These are phyloP conservation scores for Heliothis peltigera DNA, from an alignment of 2,888 invertebrate genomes.

Conservation along the genomic window DNA sequence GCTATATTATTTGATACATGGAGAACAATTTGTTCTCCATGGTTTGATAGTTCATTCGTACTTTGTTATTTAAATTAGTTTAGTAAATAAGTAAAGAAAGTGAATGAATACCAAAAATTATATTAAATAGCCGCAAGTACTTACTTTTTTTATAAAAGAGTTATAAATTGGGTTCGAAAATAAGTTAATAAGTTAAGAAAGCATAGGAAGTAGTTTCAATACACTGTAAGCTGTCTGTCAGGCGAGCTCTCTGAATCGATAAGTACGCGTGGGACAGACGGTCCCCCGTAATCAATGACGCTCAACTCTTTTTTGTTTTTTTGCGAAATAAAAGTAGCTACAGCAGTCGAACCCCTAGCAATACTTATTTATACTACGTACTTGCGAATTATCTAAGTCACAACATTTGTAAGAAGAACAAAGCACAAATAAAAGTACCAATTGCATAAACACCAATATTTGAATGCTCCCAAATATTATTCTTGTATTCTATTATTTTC, in stretches of 20 bases:
- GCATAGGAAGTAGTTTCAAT: conserved; percentile 42
- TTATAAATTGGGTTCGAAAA: neutral
- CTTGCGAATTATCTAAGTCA: neutral
- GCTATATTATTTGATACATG: too few species aligned
- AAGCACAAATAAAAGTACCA: too few species aligned
- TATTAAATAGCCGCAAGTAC: too few species aligned
- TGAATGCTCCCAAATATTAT: too few species aligned
- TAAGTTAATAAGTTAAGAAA: conserved; percentile 12
- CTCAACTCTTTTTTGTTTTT: conserved; percentile 28
- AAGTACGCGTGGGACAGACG: conserved; percentile 44
- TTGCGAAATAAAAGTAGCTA: neutral
- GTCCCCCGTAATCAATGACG: conserved; percentile 38
- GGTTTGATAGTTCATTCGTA: too few species aligned
- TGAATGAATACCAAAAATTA: too few species aligned
- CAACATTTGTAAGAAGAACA: neutral
- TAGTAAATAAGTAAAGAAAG: too few species aligned
- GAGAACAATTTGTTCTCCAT: too few species aligned
- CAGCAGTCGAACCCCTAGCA: neutral
- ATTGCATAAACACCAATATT: too few species aligned
- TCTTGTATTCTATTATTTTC: too few species aligned
- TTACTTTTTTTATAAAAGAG: too few species aligned
- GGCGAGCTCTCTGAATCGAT: conserved; percentile 51
- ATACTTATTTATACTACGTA: neutral
- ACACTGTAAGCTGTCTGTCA: conserved; percentile 48
- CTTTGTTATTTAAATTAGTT: too few species aligned